Base-by-base conservation (phyloP, 2,888 invertebrate species). In the Choristoneura rosaceana region DNA sequence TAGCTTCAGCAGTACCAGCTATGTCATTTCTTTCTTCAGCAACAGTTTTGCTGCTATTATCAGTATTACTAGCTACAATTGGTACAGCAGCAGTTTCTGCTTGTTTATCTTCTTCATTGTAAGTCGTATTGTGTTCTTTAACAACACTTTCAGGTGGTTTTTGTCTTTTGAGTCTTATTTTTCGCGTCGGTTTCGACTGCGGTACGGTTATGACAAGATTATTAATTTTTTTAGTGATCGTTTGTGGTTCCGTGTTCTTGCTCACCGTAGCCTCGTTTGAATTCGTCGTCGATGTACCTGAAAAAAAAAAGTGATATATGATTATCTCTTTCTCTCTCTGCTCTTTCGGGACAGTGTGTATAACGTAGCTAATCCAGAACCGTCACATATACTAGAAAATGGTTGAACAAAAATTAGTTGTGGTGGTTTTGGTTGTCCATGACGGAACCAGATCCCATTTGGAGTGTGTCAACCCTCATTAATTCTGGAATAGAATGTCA, bases 111-210 rank as follows among this genome's bases (percentile, higher is more conserved):
- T 59, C 75, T 41, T 5, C 70, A 0, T 71, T 74, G 34, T 66
- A 61, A 25, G 61, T 70, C 34, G 50, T 63, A 0, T 73, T 73
- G 10, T 61, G 41, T 59, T 74, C 41, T 38, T 77, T 76, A 12
- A 66, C 52, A 45, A 47, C 70, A 8, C 78, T 68, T 0, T 76
- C 74, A 3, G 76, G 70, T 0, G 76, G 74, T 74, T 87, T 91
- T 34, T 78, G 87, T 15, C 94, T 78, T n/a, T 91, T 93, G 0
- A 94, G 82, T 86, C 90, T 93, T 0, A 94, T 94, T 78, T 89
- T 93, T 69, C 90, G 82, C 0, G 85, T 81, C 1, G 82, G 74
- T 74, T 87, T 89, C 0, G 86, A 71, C 67, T 88, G 87, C 2
- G 93, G 93, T 0, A 93, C 90, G 0, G 90, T 93, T 67, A 94